Conservation (phyloP, 1,140 invertebrate genomes). For the Drosophila oshimai region DNA sequence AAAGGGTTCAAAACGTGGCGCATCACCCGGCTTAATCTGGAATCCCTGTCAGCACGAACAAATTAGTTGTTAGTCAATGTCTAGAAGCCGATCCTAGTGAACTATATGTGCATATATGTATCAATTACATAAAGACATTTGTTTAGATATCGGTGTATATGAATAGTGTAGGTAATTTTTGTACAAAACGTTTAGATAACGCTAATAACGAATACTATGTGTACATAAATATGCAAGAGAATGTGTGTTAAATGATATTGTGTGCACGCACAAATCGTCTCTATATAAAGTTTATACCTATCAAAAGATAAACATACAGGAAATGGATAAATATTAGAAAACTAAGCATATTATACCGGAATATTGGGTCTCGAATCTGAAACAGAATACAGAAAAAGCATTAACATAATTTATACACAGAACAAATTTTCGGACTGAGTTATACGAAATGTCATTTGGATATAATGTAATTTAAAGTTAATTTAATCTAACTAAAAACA, state of each 20-base stretch:
- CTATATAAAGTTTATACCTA: slow-evolving; percentile 13
- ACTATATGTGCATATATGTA: slow-evolving; percentile 35
- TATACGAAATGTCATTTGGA: slow-evolving; percentile 21
- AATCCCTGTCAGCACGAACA: slow-evolving; percentile 11
- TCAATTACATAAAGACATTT: slow-evolving; percentile 15
- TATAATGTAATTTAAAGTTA: slow-evolving; percentile 4
- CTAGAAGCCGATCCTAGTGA: slow-evolving; percentile 22
- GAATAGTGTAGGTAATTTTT: slow-evolving; percentile 66
- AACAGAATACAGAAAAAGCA: slow-evolving; percentile 5
- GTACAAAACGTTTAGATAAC: slow-evolving; percentile 65
- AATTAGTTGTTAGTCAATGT: slow-evolving; percentile 14
- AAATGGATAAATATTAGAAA: slow-evolving; percentile 24
- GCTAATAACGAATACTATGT: slow-evolving; percentile 16
- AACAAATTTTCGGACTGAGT: slow-evolving; percentile 38
- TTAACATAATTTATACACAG: slow-evolving; percentile 14
- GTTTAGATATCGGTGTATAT: slow-evolving; percentile 34
- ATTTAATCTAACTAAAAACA: slow-evolving; percentile 13
- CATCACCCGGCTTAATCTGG: slow-evolving; percentile 41
- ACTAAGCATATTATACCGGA: slow-evolving; percentile 5
- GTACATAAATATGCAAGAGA: slow-evolving; percentile 8
- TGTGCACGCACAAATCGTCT: neutral
- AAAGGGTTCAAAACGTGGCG: slow-evolving; percentile 27
- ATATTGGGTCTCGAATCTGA: slow-evolving; percentile 29
- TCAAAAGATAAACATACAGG: slow-evolving; percentile 40
- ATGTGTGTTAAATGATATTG: neutral